Evolutionary conservation across 2,888 invertebrate species (phyloP).

Genomic region (Girardia tigrina): DNA sequence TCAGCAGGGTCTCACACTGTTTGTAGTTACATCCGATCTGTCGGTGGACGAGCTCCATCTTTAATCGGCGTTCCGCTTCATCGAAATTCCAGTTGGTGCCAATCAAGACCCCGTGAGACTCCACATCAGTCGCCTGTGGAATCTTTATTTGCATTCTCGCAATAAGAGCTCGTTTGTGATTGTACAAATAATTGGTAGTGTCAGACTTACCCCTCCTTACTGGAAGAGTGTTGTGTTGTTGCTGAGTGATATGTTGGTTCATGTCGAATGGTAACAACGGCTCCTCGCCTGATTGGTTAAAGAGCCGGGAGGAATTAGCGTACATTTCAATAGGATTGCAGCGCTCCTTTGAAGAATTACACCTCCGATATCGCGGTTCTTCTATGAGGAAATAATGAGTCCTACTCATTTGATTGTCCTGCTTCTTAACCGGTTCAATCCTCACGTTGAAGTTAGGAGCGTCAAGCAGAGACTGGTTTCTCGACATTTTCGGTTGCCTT

Average conservation of each 20-base stretch:
- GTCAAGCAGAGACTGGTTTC: constrained; percentile 2
- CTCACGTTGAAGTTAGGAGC: not conserved
- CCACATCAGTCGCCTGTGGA: constrained; percentile 25
- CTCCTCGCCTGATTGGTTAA: not conserved
- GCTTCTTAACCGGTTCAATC: not conserved
- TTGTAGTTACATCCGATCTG: not conserved
- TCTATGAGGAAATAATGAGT: constrained; percentile 3
- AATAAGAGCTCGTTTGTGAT: constrained; percentile 10
- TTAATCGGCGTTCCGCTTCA: constrained; percentile 25
- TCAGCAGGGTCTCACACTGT: not conserved
- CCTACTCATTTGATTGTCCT: not conserved
- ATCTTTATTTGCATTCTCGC: constrained; percentile 16
- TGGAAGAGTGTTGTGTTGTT: not conserved
- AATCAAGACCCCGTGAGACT: constrained; percentile 11
- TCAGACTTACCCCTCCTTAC: not conserved
- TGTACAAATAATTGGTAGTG: not conserved
- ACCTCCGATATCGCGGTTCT: not conserved
- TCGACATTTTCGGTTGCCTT: not conserved
- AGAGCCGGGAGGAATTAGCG: not conserved
- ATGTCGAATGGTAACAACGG: constrained; percentile 3
- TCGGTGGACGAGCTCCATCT: constrained; percentile 28
- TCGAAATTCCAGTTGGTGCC: constrained; percentile 32
- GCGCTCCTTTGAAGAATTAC: not conserved
- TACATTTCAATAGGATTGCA: constrained; percentile 7
- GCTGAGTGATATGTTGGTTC: not conserved